Base-by-base conservation (phyloP, 2,888 invertebrate genomes). In the Yponomeuta evonymella region DNA sequence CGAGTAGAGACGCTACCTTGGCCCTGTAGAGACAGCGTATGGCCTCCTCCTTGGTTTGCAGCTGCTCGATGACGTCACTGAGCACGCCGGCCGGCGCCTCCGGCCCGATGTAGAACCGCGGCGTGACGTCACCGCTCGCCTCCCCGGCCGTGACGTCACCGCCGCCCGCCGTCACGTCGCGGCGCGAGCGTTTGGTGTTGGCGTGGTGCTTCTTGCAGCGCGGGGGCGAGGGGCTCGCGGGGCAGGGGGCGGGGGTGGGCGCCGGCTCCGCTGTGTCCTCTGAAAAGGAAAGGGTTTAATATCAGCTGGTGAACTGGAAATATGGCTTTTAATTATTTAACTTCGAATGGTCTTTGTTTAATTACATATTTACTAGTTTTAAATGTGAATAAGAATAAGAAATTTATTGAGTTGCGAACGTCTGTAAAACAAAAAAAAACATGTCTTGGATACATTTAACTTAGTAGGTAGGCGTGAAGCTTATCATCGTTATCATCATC, bases 181-280 rank as follows among this genome's bases (percentile, higher is more conserved):
- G 8, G 15, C 33, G 29, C 67, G 30, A 29, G 0, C 83, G 86
- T 72, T 91, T 91, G 58, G 89, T 90, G 70, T 90, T 90, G 0
- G 83, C 84, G 77, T 89, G 79, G 73, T 91, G 90, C 71, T 90
- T 90, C 75, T 90, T 90, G 74, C 90, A 91, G 29, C 51, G 48
- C 36, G 63, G 70, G 9, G 63, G 48, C 9, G 11, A 3, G 67
- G 67, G 1, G 62, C 43, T 15, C 15, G 15, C 15, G 51, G 51
- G 15, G 51, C 1, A 12, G 2, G 51, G 15, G 15, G 15, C 51
- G 51, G 51, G 51, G 51, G 51, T 15, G 51, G 51, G 51, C 15
- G 51, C 51, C 15, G 51, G 51, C 15, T 51, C 51, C 3, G 11
- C 51, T 8, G 43, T 43, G 51, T 58, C 51, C 12, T 58, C 51